These are phyloP conservation scores for Serripes groenlandicus DNA, from an alignment of 2,888 invertebrate species.

Conservation along the genomic window DNA sequence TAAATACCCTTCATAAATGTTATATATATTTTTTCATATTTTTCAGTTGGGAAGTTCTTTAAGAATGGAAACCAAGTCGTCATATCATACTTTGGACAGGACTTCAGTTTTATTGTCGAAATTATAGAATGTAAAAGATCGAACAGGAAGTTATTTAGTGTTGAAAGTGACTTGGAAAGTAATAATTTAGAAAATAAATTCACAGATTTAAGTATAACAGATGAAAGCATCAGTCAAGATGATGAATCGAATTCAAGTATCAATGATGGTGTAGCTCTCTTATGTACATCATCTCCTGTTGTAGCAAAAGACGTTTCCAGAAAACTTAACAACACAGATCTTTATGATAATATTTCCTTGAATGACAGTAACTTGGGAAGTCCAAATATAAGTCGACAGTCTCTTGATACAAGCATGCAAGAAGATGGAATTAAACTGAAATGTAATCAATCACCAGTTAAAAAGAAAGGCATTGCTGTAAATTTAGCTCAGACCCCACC, in stretches of 20 bases:
- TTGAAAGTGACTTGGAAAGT: not conserved
- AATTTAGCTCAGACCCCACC: not conserved
- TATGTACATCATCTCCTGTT: not conserved
- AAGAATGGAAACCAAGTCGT: constrained; percentile 51
- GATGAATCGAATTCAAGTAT: not conserved
- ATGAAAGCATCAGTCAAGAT: not conserved
- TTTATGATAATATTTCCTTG: not conserved
- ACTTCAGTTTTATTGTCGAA: constrained; percentile 67
- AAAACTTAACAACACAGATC: not conserved
- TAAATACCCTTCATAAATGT: too few species aligned
- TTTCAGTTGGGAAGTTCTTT: constrained; percentile 73
- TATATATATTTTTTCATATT: not conserved
- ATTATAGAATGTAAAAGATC: not conserved
- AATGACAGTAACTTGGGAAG: not conserved
- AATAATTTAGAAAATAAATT: constrained; percentile 45
- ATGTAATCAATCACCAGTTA: not conserved
- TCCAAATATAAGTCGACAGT: not conserved
- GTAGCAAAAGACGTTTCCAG: not conserved
- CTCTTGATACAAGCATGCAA: not conserved
- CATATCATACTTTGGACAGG: constrained; percentile 77
- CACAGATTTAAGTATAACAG: constrained; percentile 51
- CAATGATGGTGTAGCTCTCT: not conserved
- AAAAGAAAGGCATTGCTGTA: not conserved
- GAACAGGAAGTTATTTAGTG: constrained; percentile 6
- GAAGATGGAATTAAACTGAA: not conserved